Base-by-base conservation (phyloP, 2,888 invertebrate genomes). In the Lapara coniferarum region DNA sequence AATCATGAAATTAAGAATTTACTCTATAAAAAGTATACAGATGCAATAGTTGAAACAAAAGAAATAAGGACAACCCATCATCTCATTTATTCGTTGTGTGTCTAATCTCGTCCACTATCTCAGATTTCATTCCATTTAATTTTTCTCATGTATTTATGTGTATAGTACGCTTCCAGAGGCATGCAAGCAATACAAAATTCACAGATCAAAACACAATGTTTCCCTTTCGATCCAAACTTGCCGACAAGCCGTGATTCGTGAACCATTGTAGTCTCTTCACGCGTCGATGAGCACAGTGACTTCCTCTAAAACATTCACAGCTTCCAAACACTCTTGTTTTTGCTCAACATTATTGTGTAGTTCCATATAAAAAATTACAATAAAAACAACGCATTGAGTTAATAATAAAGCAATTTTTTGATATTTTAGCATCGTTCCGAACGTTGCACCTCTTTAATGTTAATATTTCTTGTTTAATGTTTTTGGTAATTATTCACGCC, bases 191-290 rank as follows among this genome's bases (percentile, higher is more conserved):
- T n/a, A 56, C 49, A 19, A 44, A 13, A 56, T 10, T 49, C 13
- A 14, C 68, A 37, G 16, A 49, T 56, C 25, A 16, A 46, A n/a
- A 51, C 49, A 51, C 0, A 52, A 58, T 49, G 46, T 52, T 78
- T 78, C 78, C 73, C 77, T 78, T 78, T 78, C 69, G 73, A 74
- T 74, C 72, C 71, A 51, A 68, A 68, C 51, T 73, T 68, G 70
- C 72, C 69, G 72, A 71, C 71, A 68, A 76, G 71, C 74, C 73
- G 72, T 72, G 69, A 76, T 70, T 73, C 73, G 72, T 72, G 68
- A 69, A 46, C 72, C 70, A 74, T 74, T 74, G 76, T 73, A 72
- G 75, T 75, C 49, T 63, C 71, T 75, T 78, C 74, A 77, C 72
- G 75, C 75, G 49, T 71, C 68, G 71, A 14, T 72, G 71, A 69